Conservation (phyloP, 2,113 vertebrate genomes). For the Butorides virescens region DNA sequence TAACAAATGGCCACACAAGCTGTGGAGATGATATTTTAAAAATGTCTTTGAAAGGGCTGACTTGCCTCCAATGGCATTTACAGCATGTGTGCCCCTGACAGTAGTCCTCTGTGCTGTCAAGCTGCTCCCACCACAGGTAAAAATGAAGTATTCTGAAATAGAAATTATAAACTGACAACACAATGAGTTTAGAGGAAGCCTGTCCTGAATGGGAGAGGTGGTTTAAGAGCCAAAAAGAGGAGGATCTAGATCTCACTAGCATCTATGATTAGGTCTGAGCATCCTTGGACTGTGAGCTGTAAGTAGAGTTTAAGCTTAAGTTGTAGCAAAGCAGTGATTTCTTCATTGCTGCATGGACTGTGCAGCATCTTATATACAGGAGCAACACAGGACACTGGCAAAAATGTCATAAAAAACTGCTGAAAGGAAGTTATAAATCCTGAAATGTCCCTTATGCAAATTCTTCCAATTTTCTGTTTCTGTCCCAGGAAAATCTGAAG, state of each 20-base stretch:
- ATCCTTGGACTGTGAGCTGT: background rate
- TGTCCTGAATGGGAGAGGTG: background rate
- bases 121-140: background rate
- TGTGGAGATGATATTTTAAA: slow-evolving; percentile 17
- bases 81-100: slow-evolving; percentile 26
- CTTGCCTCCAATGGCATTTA: slow-evolving; percentile 13
- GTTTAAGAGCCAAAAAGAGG: background rate
- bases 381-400: background rate
- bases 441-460: background rate
- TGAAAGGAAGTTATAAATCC: background rate
- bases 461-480: background rate
- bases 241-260: background rate
- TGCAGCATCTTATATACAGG: background rate
- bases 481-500: background rate
- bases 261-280: background rate
- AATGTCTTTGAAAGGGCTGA: slow-evolving; percentile 57
- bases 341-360: background rate
- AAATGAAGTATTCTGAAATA: background rate
- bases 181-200: background rate
- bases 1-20: slow-evolving; percentile 58
- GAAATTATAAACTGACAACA: background rate
- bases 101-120: slow-evolving; percentile 3
- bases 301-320: background rate
- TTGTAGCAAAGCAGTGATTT: background rate
- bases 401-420: background rate